Conservation (phyloP, 2,113 vertebrate species). For the Scytalopus superciliaris region DNA sequence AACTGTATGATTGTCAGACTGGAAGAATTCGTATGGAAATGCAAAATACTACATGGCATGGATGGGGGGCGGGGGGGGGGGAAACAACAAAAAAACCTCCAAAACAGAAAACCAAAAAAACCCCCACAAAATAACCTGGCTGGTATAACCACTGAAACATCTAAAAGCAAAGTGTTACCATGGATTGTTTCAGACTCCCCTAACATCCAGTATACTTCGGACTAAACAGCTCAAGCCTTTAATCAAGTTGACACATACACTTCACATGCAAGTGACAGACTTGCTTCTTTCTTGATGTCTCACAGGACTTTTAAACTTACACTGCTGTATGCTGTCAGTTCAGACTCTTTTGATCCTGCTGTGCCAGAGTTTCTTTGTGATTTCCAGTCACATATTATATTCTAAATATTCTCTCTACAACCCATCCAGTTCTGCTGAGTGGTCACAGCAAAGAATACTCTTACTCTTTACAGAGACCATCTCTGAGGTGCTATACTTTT, state of each 20-base stretch:
- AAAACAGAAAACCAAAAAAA: neutral
- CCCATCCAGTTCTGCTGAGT: neutral
- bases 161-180: neutral
- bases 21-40: neutral
- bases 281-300: neutral
- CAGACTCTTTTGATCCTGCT: neutral
- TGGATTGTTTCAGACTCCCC: neutral
- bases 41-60: neutral
- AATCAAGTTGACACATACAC: neutral
- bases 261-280: neutral
- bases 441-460: neutral
- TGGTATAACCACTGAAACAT: neutral
- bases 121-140: neutral
- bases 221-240: neutral
- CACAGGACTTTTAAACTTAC: neutral
- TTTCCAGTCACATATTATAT: neutral
- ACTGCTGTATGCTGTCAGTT: neutral
- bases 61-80: fast-evolving
- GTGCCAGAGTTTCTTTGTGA: neutral
- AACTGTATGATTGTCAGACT: neutral
- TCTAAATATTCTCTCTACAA: neutral
- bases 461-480: neutral
- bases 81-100: neutral
- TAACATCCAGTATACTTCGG: neutral
- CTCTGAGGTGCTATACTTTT: neutral